These are phyloP conservation scores for Leptodon cayanensis DNA, from an alignment of 2,797 vertebrate species.

Conservation along the genomic window DNA sequence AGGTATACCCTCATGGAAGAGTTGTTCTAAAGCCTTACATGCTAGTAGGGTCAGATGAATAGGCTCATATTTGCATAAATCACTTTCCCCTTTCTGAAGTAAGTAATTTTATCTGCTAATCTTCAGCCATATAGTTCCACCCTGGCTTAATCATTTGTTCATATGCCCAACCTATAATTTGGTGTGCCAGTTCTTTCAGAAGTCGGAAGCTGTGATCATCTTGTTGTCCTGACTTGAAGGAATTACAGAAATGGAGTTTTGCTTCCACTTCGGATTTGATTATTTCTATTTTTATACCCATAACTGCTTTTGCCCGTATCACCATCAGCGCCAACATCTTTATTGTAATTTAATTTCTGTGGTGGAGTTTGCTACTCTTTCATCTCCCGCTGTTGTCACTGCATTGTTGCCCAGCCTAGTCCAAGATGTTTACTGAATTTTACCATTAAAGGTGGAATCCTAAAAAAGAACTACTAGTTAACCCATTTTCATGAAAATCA, in stretches of 20 bases:
- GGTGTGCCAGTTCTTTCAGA: conserved; percentile 4
- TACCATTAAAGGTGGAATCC: background rate
- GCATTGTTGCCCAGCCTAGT: background rate
- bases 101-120: background rate
- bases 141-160: background rate
- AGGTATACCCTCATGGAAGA: background rate
- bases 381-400: background rate
- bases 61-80: background rate
- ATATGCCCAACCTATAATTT: background rate
- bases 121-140: background rate
- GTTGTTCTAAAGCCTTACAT: background rate
- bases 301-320: background rate
- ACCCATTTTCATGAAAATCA: background rate
- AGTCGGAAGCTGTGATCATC: conserved; percentile 10
- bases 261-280: background rate
- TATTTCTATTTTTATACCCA: background rate
- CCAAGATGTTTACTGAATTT: background rate
- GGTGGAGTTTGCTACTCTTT: background rate
- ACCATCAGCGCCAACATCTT: background rate
- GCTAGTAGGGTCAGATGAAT: background rate
- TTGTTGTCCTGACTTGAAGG: background rate
- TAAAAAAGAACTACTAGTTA: background rate
- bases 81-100: background rate
- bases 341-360: background rate
- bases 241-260: background rate